These are phyloP conservation scores for Rhagophthalmus giganteus DNA, from an alignment of 2,888 invertebrate species.

Conservation along the genomic window DNA sequence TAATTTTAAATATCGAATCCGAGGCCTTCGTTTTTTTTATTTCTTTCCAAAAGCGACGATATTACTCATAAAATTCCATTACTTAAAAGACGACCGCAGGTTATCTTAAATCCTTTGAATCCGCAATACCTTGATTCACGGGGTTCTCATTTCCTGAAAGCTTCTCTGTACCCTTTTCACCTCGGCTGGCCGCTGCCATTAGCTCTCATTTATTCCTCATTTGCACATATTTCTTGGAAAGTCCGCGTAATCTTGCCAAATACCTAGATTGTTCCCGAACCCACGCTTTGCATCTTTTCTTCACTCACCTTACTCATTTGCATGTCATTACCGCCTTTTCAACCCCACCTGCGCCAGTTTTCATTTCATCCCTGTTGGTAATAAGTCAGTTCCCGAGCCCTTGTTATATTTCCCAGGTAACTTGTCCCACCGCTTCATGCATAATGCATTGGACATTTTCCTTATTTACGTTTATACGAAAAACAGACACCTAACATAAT, in stretches of 20 bases:
- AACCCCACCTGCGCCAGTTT: conserved; percentile 45
- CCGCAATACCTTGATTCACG: conserved; percentile 37
- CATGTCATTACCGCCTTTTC: conserved; percentile 45
- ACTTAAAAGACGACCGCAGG: conserved; percentile 9
- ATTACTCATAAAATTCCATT: conserved; percentile 1
- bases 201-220: conserved; percentile 45
- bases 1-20: too few species aligned
- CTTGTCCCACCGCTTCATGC: conserved; percentile 49
- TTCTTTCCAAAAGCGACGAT: too few species aligned
- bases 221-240: conserved; percentile 42
- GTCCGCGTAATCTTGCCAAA: conserved; percentile 41
- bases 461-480: conserved; percentile 54
- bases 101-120: conserved; percentile 35
- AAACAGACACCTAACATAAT: conserved; percentile 53
- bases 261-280: conserved; percentile 36
- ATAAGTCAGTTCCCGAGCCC: conserved; percentile 45
- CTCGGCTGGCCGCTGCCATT: conserved; percentile 41
- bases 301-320: conserved; percentile 42
- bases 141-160: conserved; percentile 40
- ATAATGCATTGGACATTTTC: conserved; percentile 56
- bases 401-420: conserved; percentile 49
- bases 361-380: conserved; percentile 42
- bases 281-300: conserved; percentile 32
- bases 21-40: too few species aligned
- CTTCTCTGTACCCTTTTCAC: conserved; percentile 37